Conservation (phyloP, 2,113 vertebrate species). For the Tricholaema leucomelas region DNA sequence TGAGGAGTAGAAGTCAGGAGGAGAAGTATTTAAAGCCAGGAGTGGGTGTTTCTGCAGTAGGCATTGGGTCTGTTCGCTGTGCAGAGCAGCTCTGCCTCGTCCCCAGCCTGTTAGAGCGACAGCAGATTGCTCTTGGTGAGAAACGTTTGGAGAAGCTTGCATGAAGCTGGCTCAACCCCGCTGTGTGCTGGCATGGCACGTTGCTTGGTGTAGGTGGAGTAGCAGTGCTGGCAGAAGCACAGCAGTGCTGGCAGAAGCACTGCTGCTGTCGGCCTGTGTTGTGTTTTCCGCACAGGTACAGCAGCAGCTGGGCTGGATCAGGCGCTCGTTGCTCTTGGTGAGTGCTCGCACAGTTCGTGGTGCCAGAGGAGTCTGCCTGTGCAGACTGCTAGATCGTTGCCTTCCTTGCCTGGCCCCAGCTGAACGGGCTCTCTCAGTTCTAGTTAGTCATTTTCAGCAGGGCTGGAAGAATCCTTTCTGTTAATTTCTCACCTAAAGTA, state of each 20-base stretch:
- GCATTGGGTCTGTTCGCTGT: neutral
- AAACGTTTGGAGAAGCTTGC: neutral
- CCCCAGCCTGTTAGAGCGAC: neutral
- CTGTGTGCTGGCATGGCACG: neutral
- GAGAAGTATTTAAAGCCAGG: neutral
- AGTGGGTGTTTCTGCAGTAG: neutral
- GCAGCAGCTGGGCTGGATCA: neutral
- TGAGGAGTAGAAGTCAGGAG: neutral
- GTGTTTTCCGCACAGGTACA: neutral
- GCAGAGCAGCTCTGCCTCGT: neutral
- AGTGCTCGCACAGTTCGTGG: neutral
- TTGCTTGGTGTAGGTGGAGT: neutral
- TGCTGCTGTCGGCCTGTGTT: neutral
- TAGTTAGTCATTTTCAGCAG: neutral
- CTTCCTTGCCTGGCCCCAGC: neutral
- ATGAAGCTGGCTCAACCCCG: neutral
- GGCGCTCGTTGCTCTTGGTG: neutral
- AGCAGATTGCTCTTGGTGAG: neutral
- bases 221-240: neutral
- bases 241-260: neutral
- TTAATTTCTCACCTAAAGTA: neutral
- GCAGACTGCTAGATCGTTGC: neutral
- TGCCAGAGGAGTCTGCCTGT: neutral
- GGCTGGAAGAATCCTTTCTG: neutral
- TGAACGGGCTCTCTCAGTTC: neutral